Percentiles rank a stretch among this genome's conserved stretches.
Evolutionary conservation across 92 coral and sea anemone species (phyloP).

Genomic region (Virgularia gustaviana): DNA sequence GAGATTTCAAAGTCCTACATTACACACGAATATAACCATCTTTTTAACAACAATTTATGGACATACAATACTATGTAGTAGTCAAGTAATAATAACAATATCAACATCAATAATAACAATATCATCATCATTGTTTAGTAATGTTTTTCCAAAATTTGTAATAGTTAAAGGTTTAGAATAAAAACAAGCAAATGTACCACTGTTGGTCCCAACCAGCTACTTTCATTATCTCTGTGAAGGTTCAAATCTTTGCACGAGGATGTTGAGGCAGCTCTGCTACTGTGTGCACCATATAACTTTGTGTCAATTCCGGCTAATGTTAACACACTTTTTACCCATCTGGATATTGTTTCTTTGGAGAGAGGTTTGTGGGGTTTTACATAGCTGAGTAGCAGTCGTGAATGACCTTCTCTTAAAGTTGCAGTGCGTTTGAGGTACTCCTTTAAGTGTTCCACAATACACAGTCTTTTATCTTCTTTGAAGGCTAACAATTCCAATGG

Average conservation of each 20-base stretch:
- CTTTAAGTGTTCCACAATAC: not conserved
- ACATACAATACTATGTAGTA: too few relatives aligned
- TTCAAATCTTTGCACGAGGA: conserved; percentile 21
- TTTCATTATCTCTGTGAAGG: conserved; percentile 27
- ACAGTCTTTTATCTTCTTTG: not conserved
- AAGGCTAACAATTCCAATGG: conserved; percentile 42
- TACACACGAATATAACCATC: too few relatives aligned
- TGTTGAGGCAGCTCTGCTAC: conserved; percentile 46
- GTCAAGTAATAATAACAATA: too few relatives aligned
- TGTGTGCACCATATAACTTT: conserved; percentile 29
- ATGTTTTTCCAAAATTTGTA: too few relatives aligned
- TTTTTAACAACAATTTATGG: too few relatives aligned
- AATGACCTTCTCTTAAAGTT: not conserved
- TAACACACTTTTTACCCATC: conserved; percentile 34
- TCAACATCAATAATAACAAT: too few relatives aligned
- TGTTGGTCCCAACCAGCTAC: conserved; percentile 49
- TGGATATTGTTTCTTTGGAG: conserved; percentile 43
- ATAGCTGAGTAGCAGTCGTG: conserved; percentile 7
- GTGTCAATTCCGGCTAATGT: conserved; percentile 38
- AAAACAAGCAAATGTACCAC: too few relatives aligned
- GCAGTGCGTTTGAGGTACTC: conserved; percentile 6
- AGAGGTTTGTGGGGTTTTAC: conserved; percentile 38
- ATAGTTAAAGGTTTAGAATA: too few relatives aligned
- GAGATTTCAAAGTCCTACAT: too few relatives aligned
- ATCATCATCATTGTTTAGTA: too few relatives aligned